Percentiles rank a stretch among this genome's conserved stretches.
phyloP scores from a whole-genome alignment of 2,113 vertebrate genomes.

The Menura novaehollandiae region DNA sequence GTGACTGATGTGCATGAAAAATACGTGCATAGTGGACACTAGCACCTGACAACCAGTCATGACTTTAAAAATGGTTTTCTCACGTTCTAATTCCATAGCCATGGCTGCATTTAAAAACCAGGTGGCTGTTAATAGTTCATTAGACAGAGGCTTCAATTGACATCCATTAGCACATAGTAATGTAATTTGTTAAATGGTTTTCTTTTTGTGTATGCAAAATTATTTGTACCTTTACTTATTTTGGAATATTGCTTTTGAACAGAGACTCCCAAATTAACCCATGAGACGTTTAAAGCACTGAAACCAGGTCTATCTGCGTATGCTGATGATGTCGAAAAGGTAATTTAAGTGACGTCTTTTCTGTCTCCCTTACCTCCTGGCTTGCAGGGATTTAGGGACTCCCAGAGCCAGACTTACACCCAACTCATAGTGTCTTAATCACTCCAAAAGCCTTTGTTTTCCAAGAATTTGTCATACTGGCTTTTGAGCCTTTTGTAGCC shows the following conservation, averaged over 20 bases:
- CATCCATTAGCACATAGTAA: not conserved
- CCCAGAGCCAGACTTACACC: not conserved
- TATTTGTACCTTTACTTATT: not conserved
- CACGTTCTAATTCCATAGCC: not conserved
- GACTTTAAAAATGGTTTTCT: not conserved
- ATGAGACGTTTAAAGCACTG: constrained; percentile 88
- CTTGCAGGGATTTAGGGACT: not conserved
- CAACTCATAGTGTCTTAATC: not conserved
- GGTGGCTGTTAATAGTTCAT: not conserved
- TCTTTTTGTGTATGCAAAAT: not conserved
- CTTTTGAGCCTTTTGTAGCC: not conserved
- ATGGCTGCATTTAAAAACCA: not conserved
- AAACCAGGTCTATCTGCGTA: constrained; percentile 92
- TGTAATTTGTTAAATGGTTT: not conserved
- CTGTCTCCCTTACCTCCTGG: not conserved
- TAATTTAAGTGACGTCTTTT: constrained; percentile 39
- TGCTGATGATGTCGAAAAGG: constrained; percentile 87
- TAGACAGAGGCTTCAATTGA: not conserved
- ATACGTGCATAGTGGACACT: not conserved
- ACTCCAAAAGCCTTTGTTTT: not conserved
- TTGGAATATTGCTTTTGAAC: constrained; percentile 34
- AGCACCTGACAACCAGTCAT: not conserved
- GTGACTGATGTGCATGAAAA: not conserved
- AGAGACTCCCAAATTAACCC: constrained; percentile 81
- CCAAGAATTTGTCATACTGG: not conserved